Conservation (phyloP, 1,140 invertebrate species). For the Drosophila pseudoananassae region DNA sequence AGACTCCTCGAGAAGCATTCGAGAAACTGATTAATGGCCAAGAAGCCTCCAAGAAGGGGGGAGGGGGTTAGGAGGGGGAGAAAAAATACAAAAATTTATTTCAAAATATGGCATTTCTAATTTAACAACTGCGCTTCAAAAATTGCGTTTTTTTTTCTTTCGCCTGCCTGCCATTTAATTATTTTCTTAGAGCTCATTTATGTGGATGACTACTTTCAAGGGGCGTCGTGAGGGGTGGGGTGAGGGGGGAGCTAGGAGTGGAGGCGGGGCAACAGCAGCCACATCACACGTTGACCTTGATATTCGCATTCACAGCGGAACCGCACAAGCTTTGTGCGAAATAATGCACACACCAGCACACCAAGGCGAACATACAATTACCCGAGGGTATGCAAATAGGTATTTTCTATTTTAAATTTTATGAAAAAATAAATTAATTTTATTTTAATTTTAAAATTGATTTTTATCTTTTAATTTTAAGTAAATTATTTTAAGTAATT, state of each 20-base stretch:
- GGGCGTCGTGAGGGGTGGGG: neutral
- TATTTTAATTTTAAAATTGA: too few species aligned
- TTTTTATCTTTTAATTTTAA: too few species aligned
- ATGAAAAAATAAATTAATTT: too few species aligned
- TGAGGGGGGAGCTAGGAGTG: conserved; percentile 8
- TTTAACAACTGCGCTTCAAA: conserved; percentile 78
- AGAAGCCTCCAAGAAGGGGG: conserved; percentile 15
- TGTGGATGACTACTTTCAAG: neutral
- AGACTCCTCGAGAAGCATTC: conserved; percentile 31
- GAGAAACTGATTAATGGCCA: conserved; percentile 43
- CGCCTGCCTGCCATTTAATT: conserved; percentile 65
- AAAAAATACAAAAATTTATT: conserved; percentile 29
- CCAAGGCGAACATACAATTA: conserved; percentile 12
- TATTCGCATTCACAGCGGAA: conserved; percentile 83
- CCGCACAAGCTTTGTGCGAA: conserved; percentile 53
- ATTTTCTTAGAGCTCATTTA: conserved; percentile 76
- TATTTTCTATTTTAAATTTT: neutral
- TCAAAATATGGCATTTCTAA: conserved; percentile 74
- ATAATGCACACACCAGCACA: conserved; percentile 29
- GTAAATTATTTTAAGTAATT: too few species aligned
- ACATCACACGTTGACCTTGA: conserved; percentile 81
- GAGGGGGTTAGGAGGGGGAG: conserved; percentile 5
- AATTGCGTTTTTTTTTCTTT: conserved; percentile 65
- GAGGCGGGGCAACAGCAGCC: conserved; percentile 28
- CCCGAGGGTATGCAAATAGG: neutral